Evolutionary conservation across 2,797 vertebrate genomes (phyloP), one percentile per base, ranked within the genome.

Genomic region (Eulemur mongoz): DNA sequence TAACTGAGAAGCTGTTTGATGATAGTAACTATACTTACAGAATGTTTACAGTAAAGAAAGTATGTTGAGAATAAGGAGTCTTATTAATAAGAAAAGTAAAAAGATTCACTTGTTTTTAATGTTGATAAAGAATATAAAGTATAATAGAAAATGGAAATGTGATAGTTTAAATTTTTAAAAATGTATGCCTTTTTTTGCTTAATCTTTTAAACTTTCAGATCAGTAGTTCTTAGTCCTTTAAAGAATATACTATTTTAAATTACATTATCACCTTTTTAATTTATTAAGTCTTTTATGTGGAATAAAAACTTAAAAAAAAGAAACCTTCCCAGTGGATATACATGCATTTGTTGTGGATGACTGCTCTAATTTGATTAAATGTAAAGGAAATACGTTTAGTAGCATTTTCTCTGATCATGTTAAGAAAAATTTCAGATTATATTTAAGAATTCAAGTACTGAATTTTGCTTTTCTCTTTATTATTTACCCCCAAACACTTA

Each of bases 1-100:
- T 97, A 97, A 70, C 57, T 84, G 81, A 91, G 45, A 93, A 96
- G 38, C 89, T 59, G 11, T 89, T 61, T 89, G 65, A 70, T 85
- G n/a, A 87, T 63, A 63, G 5, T 59, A 72, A 54, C 48, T 65
- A 32, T 90, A 52, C 23, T 96, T 88, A 61, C 1, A 93, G 61
- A 91, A 87, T 82, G 63, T 18, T 90, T 78, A 78, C 78, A 10
- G 15, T 80, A 48, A 69, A 87, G 4, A 73, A 86, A 78, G 22
- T 73, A 70, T 75, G 30, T 80, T 97, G 65, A 32, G 57, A 89
- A 1, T 78, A 59, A 91, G 17, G 54, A 63, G 48, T 82, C 32
- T 94, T 54, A 83, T 95, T 82, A 40, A 61, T 78, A 85, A 61
- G 30, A 93, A 89, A 95, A 79, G 32, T 70, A 23, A 81, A 81